Conservation (phyloP, 2,113 vertebrate genomes). For the Tilapia sparmanii region DNA sequence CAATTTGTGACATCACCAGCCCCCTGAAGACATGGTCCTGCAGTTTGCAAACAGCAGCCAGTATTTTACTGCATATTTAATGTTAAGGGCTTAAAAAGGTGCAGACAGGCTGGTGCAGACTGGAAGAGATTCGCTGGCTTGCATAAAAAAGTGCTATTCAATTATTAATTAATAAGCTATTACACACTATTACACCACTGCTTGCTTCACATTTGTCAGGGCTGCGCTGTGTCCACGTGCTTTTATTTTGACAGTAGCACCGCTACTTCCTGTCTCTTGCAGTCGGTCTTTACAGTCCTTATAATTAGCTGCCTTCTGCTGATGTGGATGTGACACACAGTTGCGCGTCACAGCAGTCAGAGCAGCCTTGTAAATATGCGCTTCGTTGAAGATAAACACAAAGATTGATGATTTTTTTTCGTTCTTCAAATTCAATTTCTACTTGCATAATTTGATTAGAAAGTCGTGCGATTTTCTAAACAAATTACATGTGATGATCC, state of each 20-base stretch:
- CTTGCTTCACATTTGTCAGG: background rate
- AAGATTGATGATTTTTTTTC: fast-evolving
- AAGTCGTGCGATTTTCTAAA: background rate
- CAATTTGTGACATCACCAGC: background rate
- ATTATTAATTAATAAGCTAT: background rate
- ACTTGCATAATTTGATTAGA: too few species aligned
- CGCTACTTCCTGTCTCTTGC: background rate
- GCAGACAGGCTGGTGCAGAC: background rate
- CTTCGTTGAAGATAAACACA: background rate
- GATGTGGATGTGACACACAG: background rate
- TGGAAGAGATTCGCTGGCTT: background rate
- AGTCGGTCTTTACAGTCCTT: background rate
- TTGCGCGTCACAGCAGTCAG: background rate
- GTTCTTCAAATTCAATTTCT: background rate
- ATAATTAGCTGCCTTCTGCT: background rate
- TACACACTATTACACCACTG: fast-evolving
- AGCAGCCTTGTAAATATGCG: background rate
- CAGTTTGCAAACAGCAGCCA: background rate
- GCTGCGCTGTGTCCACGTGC: background rate
- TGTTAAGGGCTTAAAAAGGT: background rate
- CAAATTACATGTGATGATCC: background rate
- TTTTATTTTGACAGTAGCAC: background rate
- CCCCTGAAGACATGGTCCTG: fast-evolving
- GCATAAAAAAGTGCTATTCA: background rate
- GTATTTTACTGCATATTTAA: background rate